phyloP scores from a whole-genome alignment of 2,797 vertebrate species.

The Pterois miles region DNA sequence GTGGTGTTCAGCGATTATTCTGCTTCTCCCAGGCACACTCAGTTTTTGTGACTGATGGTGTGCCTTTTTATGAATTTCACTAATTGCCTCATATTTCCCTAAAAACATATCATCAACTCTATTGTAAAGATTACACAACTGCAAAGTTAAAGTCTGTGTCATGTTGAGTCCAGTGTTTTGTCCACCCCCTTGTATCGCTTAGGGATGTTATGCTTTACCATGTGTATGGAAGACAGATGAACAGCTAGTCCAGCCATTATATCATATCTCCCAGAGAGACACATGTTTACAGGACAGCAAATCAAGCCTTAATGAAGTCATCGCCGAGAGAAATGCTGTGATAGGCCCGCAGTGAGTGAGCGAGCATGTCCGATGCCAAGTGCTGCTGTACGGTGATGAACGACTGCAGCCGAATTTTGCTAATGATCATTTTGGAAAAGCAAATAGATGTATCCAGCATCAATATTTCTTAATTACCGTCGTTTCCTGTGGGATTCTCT shows the following conservation, averaged over 20 bases:
- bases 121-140: conserved; percentile 41
- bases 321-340: conserved; percentile 65
- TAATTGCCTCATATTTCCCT: conserved; percentile 46
- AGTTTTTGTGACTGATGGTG: conserved; percentile 33
- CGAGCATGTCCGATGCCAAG: conserved; percentile 72
- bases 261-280: conserved; percentile 74
- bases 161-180: conserved; percentile 25
- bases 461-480: conserved; percentile 82
- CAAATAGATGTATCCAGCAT: conserved; percentile 82
- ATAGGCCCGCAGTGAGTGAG: conserved; percentile 60
- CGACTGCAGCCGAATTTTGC: conserved; percentile 63
- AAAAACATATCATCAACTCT: conserved; percentile 16
- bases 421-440: conserved; percentile 82
- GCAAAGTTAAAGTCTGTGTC: conserved; percentile 34
- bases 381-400: conserved; percentile 73
- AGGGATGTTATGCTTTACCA: conserved; percentile 52
- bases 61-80: conserved; percentile 42
- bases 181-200: conserved; percentile 21
- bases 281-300: conserved; percentile 73
- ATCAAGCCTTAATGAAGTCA: conserved; percentile 77
- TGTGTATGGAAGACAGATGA: conserved; percentile 65
- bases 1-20: not conserved
- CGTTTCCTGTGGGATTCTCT: conserved; percentile 82
- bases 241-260: conserved; percentile 53
- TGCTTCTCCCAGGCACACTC: not conserved